Conservation (phyloP, 1,140 invertebrate genomes). For the Reticulitermes speratus region DNA sequence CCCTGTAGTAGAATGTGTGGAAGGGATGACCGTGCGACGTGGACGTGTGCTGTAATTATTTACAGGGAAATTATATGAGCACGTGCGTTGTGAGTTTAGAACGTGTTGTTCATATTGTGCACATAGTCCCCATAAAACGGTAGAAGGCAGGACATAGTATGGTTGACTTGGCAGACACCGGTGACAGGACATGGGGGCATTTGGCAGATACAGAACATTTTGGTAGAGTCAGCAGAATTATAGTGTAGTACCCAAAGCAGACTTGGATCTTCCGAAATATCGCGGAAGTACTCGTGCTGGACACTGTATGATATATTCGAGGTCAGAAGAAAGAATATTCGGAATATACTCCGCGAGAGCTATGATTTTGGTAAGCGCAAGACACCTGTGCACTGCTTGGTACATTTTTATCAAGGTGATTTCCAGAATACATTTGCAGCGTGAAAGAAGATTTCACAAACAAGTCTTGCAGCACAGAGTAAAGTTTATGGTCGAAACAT, state of each 20-base stretch:
- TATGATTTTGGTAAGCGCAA: conserved; percentile 39
- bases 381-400: not conserved
- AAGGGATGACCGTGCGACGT: too few relatives aligned
- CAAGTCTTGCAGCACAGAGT: too few relatives aligned
- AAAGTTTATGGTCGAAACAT: too few relatives aligned
- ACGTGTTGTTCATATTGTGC: not conserved
- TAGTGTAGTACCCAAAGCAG: conserved; percentile 32
- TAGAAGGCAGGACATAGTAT: not conserved
- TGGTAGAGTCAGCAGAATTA: conserved; percentile 37
- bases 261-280: conserved; percentile 36
- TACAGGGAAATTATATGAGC: not conserved
- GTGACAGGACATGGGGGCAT: conserved; percentile 34
- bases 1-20: too few relatives aligned
- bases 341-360: conserved; percentile 39
- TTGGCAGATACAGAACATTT: conserved; percentile 37
- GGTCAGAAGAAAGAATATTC: conserved; percentile 38
- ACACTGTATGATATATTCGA: conserved; percentile 42
- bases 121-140: not conserved
- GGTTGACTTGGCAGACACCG: conserved; percentile 18
- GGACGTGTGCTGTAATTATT: too few relatives aligned
- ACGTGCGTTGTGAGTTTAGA: not conserved
- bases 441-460: too few relatives aligned
- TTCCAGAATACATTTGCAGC: too few relatives aligned
- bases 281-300: conserved; percentile 36
- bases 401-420: too few relatives aligned